These are phyloP conservation scores for Lepetodrilus schrolli DNA, from an alignment of 2,888 invertebrate species.

Conservation along the genomic window DNA sequence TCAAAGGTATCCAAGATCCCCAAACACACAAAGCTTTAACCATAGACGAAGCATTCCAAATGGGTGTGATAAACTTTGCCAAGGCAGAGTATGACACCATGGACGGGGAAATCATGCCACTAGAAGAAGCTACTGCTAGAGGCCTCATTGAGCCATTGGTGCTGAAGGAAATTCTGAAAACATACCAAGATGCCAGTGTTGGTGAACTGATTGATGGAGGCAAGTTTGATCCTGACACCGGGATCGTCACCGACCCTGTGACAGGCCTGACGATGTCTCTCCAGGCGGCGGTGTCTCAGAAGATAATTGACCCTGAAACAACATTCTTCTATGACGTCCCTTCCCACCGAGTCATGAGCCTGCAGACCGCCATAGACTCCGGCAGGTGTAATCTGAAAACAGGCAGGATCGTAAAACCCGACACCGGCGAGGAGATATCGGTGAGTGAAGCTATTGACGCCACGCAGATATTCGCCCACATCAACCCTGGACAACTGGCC, in stretches of 20 bases:
- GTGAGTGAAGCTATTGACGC: conserved; percentile 93
- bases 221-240: conserved; percentile 76
- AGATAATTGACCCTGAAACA: conserved; percentile 63
- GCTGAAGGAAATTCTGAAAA: conserved; percentile 61
- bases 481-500: conserved; percentile 58
- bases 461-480: conserved; percentile 83
- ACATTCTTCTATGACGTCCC: conserved; percentile 64
- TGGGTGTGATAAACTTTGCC: conserved; percentile 65
- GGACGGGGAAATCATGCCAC: conserved; percentile 54
- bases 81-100: conserved; percentile 56
- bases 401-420: conserved; percentile 76
- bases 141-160: conserved; percentile 63
- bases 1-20: conserved; percentile 59
- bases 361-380: conserved; percentile 61
- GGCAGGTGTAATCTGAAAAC: conserved; percentile 64
- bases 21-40: conserved; percentile 60
- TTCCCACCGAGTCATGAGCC: conserved; percentile 56
- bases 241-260: conserved; percentile 75
- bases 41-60: conserved; percentile 66
- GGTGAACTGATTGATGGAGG: conserved; percentile 69
- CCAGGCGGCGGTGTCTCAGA: conserved; percentile 66
- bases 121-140: conserved; percentile 64
- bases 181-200: conserved; percentile 62
- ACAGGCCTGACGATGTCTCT: conserved; percentile 74
- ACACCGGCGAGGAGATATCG: conserved; percentile 89